Conservation (phyloP, 2,113 vertebrate species). For the Australoheros scitulus region DNA sequence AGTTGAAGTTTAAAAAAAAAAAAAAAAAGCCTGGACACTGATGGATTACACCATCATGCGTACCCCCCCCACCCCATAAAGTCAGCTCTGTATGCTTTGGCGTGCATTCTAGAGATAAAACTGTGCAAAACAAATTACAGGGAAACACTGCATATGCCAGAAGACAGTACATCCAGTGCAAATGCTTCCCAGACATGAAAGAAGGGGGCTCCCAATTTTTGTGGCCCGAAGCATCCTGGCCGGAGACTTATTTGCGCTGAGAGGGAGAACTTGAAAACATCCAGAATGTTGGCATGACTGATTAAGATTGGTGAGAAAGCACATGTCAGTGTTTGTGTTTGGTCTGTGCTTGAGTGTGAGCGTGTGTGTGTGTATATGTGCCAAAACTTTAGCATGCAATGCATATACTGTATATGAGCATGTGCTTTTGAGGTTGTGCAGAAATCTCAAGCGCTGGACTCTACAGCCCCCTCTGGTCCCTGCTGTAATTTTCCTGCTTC, state of each 20-base stretch:
- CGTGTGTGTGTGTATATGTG: neutral
- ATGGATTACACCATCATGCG: constrained; percentile 51
- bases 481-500: constrained; percentile 41
- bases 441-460: constrained; percentile 2
- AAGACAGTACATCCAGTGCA: constrained; percentile 37
- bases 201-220: constrained; percentile 43
- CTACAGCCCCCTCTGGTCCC: constrained; percentile 45
- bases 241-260: constrained; percentile 41
- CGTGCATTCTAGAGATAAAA: constrained; percentile 32
- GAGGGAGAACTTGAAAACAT: constrained; percentile 39
- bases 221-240: constrained; percentile 29
- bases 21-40: constrained; percentile 32
- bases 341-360: constrained; percentile 5
- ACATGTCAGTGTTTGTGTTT: constrained; percentile 22
- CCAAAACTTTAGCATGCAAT: constrained; percentile 46
- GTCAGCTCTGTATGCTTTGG: constrained; percentile 54
- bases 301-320: constrained; percentile 42
- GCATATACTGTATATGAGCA: constrained; percentile 3
- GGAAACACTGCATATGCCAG: constrained; percentile 42
- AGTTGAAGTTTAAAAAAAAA: constrained; percentile 21
- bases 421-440: constrained; percentile 20
- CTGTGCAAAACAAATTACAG: constrained; percentile 55
- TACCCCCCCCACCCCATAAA: neutral
- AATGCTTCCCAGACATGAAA: constrained; percentile 59
- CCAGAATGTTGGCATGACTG: constrained; percentile 42